Evolutionary conservation across 2,797 vertebrate species (phyloP), one percentile per base, ranked within the genome.

Genomic region (Eulemur mongoz): DNA sequence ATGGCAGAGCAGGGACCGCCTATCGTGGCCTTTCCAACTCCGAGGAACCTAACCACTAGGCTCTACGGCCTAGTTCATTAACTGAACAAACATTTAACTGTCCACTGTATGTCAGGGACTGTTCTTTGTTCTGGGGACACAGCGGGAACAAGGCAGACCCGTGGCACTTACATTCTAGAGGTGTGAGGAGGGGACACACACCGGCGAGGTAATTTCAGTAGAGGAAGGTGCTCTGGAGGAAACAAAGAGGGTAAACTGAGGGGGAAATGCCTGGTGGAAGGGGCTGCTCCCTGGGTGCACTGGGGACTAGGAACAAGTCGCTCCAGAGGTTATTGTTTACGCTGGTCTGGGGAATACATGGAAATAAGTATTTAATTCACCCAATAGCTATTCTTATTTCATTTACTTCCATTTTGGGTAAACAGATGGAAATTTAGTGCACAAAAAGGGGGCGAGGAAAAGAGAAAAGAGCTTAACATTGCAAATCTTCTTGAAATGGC

Each of bases 351-450:
- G 91, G 72, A 50, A 45, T 7, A 48, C 52, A 63, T 2, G 63
- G 50, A 89, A 82, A 83, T 30, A 35, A 91, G 93, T 10, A 82
- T 87, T 94, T 81, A 70, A 97, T 38, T 88, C 92, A 89, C 92
- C 92, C 93, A 75, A 38, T 5, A 72, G 80, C 91, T 90, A 90
- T 92, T 96, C 92, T 90, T 69, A 59, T 63, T 91, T 91, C 92
- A 69, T 88, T 52, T 79, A 97, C 96, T 97, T 97, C 97, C 93
- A 94, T 97, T 98, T 97, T 63, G 96, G 96, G 94, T 96, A 95
- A 98, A 96, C 98, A 98, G 98, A 98, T 98, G 97, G 98, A 97
- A 96, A 98, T 93, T 86, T 38, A 48, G 94, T 92, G 94, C 97
- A 92, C 95, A 97, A 91, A 97, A 96, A 70, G 5, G 15, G 88